These are phyloP conservation scores for human DNA, from an alignment of 2,113 vertebrate species.

Conservation along the genomic window DNA sequence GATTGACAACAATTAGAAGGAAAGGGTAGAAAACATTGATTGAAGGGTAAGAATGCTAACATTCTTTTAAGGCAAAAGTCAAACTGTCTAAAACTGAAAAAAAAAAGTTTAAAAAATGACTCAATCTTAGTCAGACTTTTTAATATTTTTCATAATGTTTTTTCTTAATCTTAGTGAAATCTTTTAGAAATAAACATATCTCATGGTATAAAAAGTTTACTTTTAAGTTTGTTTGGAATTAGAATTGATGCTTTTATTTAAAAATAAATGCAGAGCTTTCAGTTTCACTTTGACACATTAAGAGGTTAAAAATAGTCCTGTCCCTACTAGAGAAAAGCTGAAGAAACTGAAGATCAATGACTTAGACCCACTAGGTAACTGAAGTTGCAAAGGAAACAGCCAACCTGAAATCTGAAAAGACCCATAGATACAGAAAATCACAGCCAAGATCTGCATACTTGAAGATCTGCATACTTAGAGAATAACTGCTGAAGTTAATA, in stretches of 20 bases:
- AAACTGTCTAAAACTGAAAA: not conserved
- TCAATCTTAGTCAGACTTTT: not conserved
- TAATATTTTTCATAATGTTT: not conserved
- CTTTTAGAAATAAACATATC: not conserved
- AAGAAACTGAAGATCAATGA: not conserved
- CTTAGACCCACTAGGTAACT: not conserved
- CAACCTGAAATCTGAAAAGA: not conserved
- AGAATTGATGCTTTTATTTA: not conserved
- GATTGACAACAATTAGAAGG: not conserved
- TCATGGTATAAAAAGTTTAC: not conserved
- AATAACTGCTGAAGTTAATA: not conserved
- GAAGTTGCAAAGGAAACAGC: not conserved
- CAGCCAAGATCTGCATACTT: not conserved
- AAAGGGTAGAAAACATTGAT: not conserved
- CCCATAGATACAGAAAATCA: not conserved
- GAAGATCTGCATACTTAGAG: not conserved
- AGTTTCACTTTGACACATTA: not conserved
- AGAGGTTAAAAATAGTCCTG: not conserved
- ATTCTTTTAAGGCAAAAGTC: not conserved
- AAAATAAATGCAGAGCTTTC: not conserved
- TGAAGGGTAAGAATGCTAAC: not conserved
- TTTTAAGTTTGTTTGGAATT: slow-evolving; percentile 1
- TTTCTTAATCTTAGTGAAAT: not conserved
- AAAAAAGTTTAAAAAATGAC: not conserved
- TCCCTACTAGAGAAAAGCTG: not conserved